Percentiles rank a stretch among this genome's conserved stretches.
Conservation (phyloP, 1,140 invertebrate genomes). For the Zaprionus inermis region DNA sequence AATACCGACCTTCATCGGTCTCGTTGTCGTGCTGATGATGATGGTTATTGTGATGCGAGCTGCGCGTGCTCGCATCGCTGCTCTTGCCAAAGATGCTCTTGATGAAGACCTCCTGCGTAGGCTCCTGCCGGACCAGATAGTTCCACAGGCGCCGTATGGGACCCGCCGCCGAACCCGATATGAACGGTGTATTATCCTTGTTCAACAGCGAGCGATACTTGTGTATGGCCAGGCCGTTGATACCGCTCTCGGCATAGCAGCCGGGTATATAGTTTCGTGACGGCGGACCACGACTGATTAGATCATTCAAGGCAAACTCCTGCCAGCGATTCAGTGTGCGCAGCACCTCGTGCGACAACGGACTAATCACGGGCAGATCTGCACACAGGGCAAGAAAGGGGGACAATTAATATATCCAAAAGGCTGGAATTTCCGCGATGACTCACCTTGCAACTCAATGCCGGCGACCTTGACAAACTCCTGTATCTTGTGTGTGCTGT, state of each 20-base stretch:
- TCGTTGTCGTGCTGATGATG: constrained; percentile 68
- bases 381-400: constrained; percentile 49
- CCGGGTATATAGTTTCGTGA: constrained; percentile 84
- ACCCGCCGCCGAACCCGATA: constrained; percentile 90
- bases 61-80: constrained; percentile 55
- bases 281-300: constrained; percentile 83
- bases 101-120: constrained; percentile 97
- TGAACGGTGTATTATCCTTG: constrained; percentile 97
- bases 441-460: constrained; percentile 94
- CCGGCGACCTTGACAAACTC: constrained; percentile 90
- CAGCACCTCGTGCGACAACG: constrained; percentile 95
- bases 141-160: constrained; percentile 96
- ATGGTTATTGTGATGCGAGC: constrained; percentile 48
- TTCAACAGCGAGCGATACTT: constrained; percentile 97
- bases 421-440: too few relatives aligned
- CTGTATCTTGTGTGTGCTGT: constrained; percentile 92
- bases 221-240: constrained; percentile 92
- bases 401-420: background rate
- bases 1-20: constrained; percentile 69
- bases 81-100: constrained; percentile 94
- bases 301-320: constrained; percentile 84
- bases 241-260: constrained; percentile 90
- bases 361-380: constrained; percentile 97
- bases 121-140: constrained; percentile 96
- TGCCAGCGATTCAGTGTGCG: constrained; percentile 95